Conservation (phyloP, 2,888 invertebrate genomes). For the Aleiodes alternator region DNA sequence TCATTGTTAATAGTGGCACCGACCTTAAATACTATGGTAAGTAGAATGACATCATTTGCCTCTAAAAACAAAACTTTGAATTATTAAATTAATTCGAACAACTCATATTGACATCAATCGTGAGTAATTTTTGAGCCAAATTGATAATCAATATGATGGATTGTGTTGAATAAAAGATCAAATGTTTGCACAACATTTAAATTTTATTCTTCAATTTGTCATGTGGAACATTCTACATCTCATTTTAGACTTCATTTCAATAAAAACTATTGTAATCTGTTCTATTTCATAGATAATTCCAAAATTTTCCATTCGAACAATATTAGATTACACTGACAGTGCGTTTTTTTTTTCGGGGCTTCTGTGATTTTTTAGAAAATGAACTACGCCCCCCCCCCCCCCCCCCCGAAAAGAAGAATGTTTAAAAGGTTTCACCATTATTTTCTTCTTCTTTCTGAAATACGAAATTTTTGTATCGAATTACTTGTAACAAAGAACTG, state of each 20-base stretch:
- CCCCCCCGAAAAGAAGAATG: not conserved
- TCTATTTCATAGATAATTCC: not conserved
- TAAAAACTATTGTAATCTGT: not conserved
- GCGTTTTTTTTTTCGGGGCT: constrained; percentile 3
- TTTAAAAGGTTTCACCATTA: constrained; percentile 3
- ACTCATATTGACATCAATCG: constrained; percentile 35
- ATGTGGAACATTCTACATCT: not conserved
- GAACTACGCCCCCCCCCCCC: not conserved
- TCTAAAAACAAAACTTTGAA: not conserved
- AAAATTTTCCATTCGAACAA: not conserved
- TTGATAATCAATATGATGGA: constrained; percentile 33
- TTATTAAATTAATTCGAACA: not conserved
- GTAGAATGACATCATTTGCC: constrained; percentile 57
- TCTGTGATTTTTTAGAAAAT: constrained; percentile 12
- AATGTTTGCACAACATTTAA: constrained; percentile 9
- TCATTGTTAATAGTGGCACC: constrained; percentile 48
- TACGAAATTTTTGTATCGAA: constrained; percentile 30
- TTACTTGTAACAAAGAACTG: constrained; percentile 10
- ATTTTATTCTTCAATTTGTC: not conserved
- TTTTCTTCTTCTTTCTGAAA: not conserved
- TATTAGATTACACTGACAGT: not conserved
- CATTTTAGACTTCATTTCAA: not conserved
- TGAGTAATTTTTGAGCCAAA: constrained; percentile 24
- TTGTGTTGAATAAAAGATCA: constrained; percentile 37
- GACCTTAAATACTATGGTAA: constrained; percentile 52